These are phyloP conservation scores for Alexandromys fortis DNA, from an alignment of 2,113 vertebrate genomes.

Conservation along the genomic window DNA sequence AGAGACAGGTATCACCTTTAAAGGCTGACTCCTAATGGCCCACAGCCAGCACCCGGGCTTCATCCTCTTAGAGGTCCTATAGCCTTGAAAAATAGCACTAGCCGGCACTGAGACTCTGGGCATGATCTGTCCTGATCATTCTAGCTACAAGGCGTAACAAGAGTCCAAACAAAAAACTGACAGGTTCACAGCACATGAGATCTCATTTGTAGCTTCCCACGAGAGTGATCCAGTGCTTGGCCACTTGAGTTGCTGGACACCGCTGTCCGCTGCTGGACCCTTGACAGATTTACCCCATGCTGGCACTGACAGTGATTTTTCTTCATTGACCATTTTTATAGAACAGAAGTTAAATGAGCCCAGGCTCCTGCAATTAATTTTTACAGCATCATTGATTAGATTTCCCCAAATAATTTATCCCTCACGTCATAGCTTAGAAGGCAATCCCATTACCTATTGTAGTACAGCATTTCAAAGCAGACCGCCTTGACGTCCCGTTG, in stretches of 20 bases:
- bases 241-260: neutral
- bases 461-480: conserved; percentile 58
- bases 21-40: no score
- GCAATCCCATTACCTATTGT: conserved; percentile 73
- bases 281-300: conserved; percentile 20
- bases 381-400: conserved; percentile 78
- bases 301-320: conserved; percentile 32
- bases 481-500: neutral
- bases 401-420: conserved; percentile 75
- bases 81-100: neutral
- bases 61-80: no score
- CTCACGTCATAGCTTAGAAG: conserved; percentile 60
- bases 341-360: conserved; percentile 76
- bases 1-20: neutral
- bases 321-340: conserved; percentile 69
- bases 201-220: neutral
- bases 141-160: neutral
- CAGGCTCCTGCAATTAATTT: conserved; percentile 75
- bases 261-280: neutral
- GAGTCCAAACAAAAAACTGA: neutral
- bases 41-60: no score
- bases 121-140: neutral
- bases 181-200: neutral
- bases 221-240: neutral
- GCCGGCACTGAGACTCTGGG: neutral